Percentiles rank a stretch among this genome's conserved stretches.
These are phyloP conservation scores for Nestor notabilis DNA, from an alignment of 2,113 vertebrate species.

Conservation along the genomic window DNA sequence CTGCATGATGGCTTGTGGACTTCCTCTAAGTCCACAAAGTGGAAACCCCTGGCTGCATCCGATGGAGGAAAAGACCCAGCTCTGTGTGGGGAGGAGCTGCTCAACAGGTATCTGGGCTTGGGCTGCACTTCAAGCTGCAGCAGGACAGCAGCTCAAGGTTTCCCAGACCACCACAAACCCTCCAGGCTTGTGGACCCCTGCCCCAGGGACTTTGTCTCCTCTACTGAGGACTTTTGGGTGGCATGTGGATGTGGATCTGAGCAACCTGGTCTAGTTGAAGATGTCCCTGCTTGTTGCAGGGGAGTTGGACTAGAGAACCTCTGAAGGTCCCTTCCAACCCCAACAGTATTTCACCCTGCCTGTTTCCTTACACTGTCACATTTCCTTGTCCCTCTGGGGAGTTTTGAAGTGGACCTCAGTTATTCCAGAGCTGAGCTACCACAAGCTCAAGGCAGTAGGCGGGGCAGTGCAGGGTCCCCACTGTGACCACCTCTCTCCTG, in stretches of 20 bases:
- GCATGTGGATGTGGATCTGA: too few relatives aligned
- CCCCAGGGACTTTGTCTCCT: background rate
- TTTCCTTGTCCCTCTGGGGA: background rate
- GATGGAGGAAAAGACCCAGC: background rate
- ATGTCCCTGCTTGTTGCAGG: too few relatives aligned
- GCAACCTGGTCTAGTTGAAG: too few relatives aligned
- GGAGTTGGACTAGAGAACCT: too few relatives aligned
- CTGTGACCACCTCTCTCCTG: background rate
- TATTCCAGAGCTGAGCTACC: background rate
- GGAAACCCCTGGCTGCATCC: background rate
- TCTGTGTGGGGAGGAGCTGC: background rate
- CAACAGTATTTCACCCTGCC: background rate
- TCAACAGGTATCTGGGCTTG: background rate
- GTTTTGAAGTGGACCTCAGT: background rate
- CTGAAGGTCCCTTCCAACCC: too few relatives aligned
- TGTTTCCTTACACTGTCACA: background rate
- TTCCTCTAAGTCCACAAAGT: background rate
- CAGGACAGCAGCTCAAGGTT: background rate
- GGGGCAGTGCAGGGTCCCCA: fast-evolving
- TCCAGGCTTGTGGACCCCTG: background rate
- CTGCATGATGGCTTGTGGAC: fast-evolving
- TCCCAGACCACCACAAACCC: background rate
- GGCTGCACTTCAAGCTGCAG: background rate
- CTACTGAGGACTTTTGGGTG: background rate
- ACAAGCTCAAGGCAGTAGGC: fast-evolving